Evolutionary conservation across 2,888 invertebrate species (phyloP), one percentile per base, ranked within the genome.

Genomic region (Ormyrus thymus): DNA sequence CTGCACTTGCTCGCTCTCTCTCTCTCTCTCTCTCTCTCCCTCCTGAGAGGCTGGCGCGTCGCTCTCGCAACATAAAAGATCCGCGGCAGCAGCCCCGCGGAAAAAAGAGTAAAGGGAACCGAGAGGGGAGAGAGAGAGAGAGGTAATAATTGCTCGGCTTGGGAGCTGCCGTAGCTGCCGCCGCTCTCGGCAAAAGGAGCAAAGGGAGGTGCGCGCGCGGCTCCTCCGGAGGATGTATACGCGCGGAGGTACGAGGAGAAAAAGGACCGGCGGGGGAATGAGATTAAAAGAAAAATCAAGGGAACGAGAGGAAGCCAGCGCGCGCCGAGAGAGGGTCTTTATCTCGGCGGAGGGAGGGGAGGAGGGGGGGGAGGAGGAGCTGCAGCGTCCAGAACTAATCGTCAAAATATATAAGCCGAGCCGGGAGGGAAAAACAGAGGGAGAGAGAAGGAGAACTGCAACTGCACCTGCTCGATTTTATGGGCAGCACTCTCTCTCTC

Each of bases 321-420:
- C 64, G 8, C 55, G 56, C 56, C 6, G 55, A 46, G 45, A 51
- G 66, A 8, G 11, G 59, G 58, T 61, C 75, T 73, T 72, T 73
- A 78, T 78, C 78, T 78, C 43, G 46, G 7, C n/a, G 65, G 58
- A 43, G 72, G 45, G 50, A 29, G 53, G n/a, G 70, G 62, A 64
- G 71, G n/a, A 64, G 46, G 1, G 45, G 15, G 6, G 10, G 46
- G 46, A 53, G 46, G n/a, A 10, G 8, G 69, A 56, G 48, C 56
- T 65, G 62, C 50, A 29, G 53, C 69, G 48, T 83, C 84, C 86
- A 84, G 84, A 84, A 84, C 86, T 86, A 86, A 86, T 86, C 85
- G 85, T 85, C 86, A 84, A 86, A 86, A 86, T 84, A 85, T 80
- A 81, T 82, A 80, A 59, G 43, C 13, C 13, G 11, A 8, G 76